These are phyloP conservation scores for Lamprologus lemairii DNA, from an alignment of 2,113 vertebrate species.

Conservation along the genomic window DNA sequence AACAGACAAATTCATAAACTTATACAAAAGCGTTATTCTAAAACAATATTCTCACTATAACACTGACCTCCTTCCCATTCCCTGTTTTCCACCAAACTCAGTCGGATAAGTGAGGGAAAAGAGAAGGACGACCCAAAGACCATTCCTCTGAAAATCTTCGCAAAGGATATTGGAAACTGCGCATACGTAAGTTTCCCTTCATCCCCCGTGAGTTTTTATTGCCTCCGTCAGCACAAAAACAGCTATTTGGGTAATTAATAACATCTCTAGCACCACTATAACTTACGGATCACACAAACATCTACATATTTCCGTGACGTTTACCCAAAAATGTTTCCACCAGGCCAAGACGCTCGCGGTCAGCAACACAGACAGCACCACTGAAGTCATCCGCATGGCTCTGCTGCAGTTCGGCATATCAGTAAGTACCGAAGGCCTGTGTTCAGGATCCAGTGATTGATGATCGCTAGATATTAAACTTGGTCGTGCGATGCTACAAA, in stretches of 20 bases:
- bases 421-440: constrained; percentile 67
- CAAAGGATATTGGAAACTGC: constrained; percentile 86
- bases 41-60: background rate
- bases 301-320: background rate
- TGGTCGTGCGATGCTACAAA: background rate
- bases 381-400: constrained; percentile 83
- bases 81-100: constrained; percentile 46
- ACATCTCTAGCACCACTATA: background rate
- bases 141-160: constrained; percentile 89
- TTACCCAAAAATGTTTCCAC: background rate
- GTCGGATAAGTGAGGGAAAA: constrained; percentile 87
- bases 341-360: constrained; percentile 88
- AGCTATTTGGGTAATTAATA: background rate
- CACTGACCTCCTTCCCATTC: background rate
- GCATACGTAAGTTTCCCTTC: constrained; percentile 79
- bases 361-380: constrained; percentile 81
- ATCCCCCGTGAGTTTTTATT: background rate
- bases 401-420: constrained; percentile 85
- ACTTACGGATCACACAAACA: background rate
- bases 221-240: background rate
- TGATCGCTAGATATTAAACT: background rate
- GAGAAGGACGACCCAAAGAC: constrained; percentile 87
- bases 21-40: background rate
- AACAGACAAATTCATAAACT: background rate
- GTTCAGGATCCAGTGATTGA: background rate